Conservation (phyloP, 2,888 invertebrate species). For the Seira sanloemensis region DNA sequence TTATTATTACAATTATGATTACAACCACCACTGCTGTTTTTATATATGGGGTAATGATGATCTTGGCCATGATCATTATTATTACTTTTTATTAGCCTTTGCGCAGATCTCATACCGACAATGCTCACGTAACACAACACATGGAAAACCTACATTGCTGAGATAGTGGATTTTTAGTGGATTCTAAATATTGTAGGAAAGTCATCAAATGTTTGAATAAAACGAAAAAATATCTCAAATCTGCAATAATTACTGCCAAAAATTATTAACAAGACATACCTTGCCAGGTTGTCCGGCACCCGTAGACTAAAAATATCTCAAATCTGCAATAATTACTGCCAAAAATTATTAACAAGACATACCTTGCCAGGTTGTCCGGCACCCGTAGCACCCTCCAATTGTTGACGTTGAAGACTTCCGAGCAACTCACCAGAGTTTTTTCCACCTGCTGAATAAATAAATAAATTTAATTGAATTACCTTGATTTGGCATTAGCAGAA, state of each 20-base stretch:
- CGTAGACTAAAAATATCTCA: constrained; percentile 21
- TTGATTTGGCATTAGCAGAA: not conserved
- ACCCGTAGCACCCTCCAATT: constrained; percentile 52
- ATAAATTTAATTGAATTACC: constrained; percentile 23
- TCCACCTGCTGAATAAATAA: constrained; percentile 52
- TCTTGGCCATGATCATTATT: constrained; percentile 35
- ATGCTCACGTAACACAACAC: not conserved
- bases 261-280: too few species aligned
- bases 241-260: too few species aligned
- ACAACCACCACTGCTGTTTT: constrained; percentile 54
- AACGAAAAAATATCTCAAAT: not conserved
- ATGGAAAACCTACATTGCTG: not conserved
- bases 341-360: too few species aligned
- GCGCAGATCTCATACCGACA: not conserved
- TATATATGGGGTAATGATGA: not conserved
- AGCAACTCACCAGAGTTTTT: constrained; percentile 50
- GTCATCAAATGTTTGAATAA: not conserved
- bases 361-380: constrained; percentile 31
- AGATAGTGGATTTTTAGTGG: not conserved
- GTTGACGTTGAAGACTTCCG: constrained; percentile 50
- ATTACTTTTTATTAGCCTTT: constrained; percentile 51
- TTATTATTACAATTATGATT: constrained; percentile 52
- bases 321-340: not conserved
- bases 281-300: constrained; percentile 28
- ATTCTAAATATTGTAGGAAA: not conserved